Evolutionary conservation across 2,888 invertebrate genomes (phyloP).

Genomic region (Tetropium fuscum): DNA sequence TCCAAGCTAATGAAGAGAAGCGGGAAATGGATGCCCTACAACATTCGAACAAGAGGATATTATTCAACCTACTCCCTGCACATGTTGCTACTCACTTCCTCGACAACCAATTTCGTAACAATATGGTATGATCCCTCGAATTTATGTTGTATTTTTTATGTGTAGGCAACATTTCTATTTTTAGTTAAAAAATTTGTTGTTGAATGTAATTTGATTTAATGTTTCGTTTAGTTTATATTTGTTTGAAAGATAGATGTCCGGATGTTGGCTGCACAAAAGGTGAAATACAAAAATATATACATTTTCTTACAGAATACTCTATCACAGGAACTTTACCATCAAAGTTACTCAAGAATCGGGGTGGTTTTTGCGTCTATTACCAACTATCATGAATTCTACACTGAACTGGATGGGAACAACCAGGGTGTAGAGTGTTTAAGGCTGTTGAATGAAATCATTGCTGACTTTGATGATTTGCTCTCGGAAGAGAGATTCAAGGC

Average conservation of each 20-base stretch:
- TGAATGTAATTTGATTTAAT: slow-evolving; percentile 22
- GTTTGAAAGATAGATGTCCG: slow-evolving; percentile 35
- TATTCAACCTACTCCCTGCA: slow-evolving; percentile 90
- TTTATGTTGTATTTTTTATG: slow-evolving; percentile 30
- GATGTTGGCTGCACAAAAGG: slow-evolving; percentile 55
- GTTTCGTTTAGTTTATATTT: slow-evolving; percentile 31
- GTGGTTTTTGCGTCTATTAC: slow-evolving; percentile 94
- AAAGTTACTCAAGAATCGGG: slow-evolving; percentile 90
- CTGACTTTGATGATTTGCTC: slow-evolving; percentile 92
- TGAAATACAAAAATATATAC: slow-evolving; percentile 45
- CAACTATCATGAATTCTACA: slow-evolving; percentile 95
- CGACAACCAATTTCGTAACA: slow-evolving; percentile 88
- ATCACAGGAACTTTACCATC: slow-evolving; percentile 90
- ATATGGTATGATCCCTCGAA: slow-evolving; percentile 74
- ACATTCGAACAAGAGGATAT: slow-evolving; percentile 88
- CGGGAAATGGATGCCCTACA: slow-evolving; percentile 93
- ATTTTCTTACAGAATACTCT: slow-evolving; percentile 69
- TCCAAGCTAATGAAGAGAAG: slow-evolving; percentile 91
- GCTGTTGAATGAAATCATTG: slow-evolving; percentile 91
- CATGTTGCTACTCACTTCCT: slow-evolving; percentile 94
- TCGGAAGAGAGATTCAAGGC: slow-evolving; percentile 87
- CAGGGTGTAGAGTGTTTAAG: slow-evolving; percentile 91
- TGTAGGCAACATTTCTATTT: slow-evolving; percentile 53
- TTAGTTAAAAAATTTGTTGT: slow-evolving; percentile 27
- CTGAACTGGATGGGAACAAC: slow-evolving; percentile 91